These are phyloP conservation scores for Podilymbus podiceps DNA, from an alignment of 2,113 vertebrate genomes.

Conservation along the genomic window DNA sequence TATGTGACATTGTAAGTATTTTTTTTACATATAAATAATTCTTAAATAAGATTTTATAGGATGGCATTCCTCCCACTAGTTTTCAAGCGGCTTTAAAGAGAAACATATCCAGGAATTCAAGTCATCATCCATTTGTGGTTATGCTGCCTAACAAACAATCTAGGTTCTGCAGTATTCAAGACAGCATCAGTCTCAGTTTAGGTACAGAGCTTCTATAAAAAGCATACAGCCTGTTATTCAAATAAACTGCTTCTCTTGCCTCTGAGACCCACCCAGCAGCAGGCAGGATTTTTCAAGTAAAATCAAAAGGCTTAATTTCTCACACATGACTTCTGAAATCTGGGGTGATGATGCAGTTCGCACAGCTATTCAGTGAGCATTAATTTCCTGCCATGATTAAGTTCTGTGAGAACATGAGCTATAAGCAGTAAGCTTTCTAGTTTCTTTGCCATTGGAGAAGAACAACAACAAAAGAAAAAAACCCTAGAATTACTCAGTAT, in stretches of 20 bases:
- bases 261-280: not conserved
- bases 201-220: not conserved
- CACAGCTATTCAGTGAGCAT: not conserved
- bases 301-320: not conserved
- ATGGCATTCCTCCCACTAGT: not conserved
- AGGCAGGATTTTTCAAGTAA: not conserved
- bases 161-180: not conserved
- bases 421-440: not conserved
- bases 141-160: not conserved
- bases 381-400: not conserved
- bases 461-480: not conserved
- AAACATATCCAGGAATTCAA: not conserved
- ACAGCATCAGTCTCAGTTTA: not conserved
- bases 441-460: not conserved
- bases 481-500: not conserved
- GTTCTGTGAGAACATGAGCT: not conserved
- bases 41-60: not conserved
- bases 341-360: not conserved
- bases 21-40: not conserved
- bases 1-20: not conserved
- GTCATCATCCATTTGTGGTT: not conserved
- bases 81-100: not conserved
- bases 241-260: not conserved
- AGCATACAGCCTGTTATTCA: not conserved
- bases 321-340: not conserved